Conservation (phyloP, 2,797 vertebrate genomes). For the Phoeniculus purpureus region DNA sequence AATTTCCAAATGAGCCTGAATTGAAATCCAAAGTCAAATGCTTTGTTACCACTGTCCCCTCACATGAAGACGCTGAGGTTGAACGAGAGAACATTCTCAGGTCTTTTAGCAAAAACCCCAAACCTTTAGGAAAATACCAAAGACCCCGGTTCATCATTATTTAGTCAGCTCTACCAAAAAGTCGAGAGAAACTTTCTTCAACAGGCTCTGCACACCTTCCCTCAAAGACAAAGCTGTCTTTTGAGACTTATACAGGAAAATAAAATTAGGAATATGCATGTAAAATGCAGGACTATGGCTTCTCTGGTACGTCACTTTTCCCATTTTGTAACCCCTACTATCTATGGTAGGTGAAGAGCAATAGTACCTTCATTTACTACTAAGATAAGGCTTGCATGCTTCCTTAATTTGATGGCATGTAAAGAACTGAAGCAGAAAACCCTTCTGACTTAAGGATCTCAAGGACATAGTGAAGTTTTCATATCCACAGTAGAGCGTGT, state of each 20-base stretch:
- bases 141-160: background rate
- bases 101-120: background rate
- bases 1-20: background rate
- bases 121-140: background rate
- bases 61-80: background rate
- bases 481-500: background rate
- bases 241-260: background rate
- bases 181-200: background rate
- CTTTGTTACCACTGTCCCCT: background rate
- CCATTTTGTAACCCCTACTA: background rate
- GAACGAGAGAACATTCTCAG: background rate
- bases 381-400: background rate
- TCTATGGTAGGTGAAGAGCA: background rate
- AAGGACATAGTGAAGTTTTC: background rate
- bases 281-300: background rate
- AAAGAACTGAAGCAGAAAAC: background rate
- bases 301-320: background rate
- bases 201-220: background rate
- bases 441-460: background rate
- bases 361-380: background rate
- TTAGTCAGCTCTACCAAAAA: background rate
- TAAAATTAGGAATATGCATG: background rate
- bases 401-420: background rate
- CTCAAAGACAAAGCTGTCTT: background rate
- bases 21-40: background rate